phyloP scores from a whole-genome alignment of 2,888 invertebrate species.

The Aradus depressus region DNA sequence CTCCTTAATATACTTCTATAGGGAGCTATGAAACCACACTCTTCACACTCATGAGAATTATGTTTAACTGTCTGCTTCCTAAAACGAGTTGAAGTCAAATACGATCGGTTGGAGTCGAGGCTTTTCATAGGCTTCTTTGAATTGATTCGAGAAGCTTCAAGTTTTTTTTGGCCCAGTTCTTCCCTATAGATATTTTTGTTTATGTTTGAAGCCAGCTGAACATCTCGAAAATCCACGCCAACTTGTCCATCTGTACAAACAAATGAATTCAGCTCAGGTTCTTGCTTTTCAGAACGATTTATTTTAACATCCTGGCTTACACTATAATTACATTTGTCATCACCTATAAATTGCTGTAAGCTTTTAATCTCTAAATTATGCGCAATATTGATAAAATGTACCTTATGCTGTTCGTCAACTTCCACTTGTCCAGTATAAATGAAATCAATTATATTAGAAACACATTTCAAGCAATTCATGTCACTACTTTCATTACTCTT shows the following conservation, averaged over 20 bases:
- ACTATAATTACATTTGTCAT: neutral
- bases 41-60: slow-evolving; percentile 14
- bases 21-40: slow-evolving; percentile 19
- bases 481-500: slow-evolving; percentile 15
- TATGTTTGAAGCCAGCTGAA: too few relatives aligned
- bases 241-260: too few relatives aligned
- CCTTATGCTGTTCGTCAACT: slow-evolving; percentile 5
- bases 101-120: too few relatives aligned
- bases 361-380: slow-evolving; percentile 12
- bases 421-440: slow-evolving; percentile 22
- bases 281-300: too few relatives aligned
- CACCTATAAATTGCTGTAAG: slow-evolving; percentile 5
- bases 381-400: slow-evolving; percentile 17
- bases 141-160: too few relatives aligned
- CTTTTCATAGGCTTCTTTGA: too few relatives aligned
- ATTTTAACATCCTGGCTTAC: slow-evolving; percentile 1
- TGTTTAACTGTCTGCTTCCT: too few relatives aligned
- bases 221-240: too few relatives aligned
- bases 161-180: too few relatives aligned
- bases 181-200: too few relatives aligned
- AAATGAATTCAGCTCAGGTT: too few relatives aligned
- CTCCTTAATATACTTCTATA: slow-evolving; percentile 17
- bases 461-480: slow-evolving; percentile 20
- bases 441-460: slow-evolving; percentile 18
- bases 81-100: too few relatives aligned